These are phyloP conservation scores for Melopsittacus undulatus DNA, from an alignment of 2,797 vertebrate species.

Conservation along the genomic window DNA sequence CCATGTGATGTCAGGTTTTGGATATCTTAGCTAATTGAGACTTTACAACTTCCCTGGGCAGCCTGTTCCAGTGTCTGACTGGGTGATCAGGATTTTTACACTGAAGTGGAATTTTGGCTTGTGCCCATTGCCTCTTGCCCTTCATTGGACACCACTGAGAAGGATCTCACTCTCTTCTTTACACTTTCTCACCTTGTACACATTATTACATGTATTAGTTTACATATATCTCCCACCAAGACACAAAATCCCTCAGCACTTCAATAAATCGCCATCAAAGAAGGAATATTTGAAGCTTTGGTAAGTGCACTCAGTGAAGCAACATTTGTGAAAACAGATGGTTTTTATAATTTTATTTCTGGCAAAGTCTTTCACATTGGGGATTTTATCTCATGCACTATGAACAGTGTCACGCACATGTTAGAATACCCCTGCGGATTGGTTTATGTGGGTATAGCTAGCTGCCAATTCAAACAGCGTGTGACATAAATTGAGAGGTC, in stretches of 20 bases:
- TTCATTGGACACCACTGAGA: background rate
- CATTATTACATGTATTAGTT: fast-evolving
- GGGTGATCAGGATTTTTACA: background rate
- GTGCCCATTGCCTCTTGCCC: too few species aligned
- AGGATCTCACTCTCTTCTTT: background rate
- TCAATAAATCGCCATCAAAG: background rate
- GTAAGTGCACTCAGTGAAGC: background rate
- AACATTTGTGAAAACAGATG: slow-evolving; percentile 18
- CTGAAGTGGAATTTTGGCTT: background rate
- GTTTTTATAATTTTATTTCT: slow-evolving; percentile 43
- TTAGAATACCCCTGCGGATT: slow-evolving; percentile 28
- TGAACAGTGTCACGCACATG: slow-evolving; percentile 6
- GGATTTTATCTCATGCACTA: slow-evolving; percentile 37
- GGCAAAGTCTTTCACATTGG: background rate
- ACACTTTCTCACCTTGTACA: background rate
- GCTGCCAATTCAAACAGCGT: slow-evolving; percentile 44
- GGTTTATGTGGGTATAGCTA: slow-evolving; percentile 45
- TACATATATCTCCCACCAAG: background rate
- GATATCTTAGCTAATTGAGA: fast-evolving
- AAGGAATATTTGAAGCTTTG: background rate
- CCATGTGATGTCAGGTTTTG: fast-evolving
- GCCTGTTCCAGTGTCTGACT: fast-evolving
- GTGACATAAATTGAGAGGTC: slow-evolving; percentile 4
- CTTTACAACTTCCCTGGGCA: background rate
- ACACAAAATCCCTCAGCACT: background rate